Evolutionary conservation across 2,797 vertebrate genomes (phyloP).

Genomic region (Poliocrania exsul): DNA sequence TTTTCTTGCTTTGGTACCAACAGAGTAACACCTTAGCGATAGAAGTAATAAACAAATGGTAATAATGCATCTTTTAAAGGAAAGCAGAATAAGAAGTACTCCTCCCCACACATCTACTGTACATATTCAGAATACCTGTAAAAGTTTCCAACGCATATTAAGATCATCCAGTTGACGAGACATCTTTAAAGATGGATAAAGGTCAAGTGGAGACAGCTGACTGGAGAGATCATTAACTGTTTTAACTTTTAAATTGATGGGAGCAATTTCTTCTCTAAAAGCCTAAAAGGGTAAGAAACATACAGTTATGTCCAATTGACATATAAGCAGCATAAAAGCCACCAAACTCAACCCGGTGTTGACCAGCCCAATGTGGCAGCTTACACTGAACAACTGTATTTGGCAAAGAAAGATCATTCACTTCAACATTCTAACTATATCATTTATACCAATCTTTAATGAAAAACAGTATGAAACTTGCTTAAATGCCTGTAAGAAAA

Average conservation of each 20-base stretch:
- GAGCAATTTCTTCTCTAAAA: constrained; percentile 90
- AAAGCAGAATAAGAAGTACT: background rate
- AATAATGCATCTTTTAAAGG: background rate
- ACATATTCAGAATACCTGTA: constrained; percentile 83
- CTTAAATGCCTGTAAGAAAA: background rate
- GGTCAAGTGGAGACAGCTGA: constrained; percentile 90
- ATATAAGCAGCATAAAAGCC: background rate
- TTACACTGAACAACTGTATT: background rate
- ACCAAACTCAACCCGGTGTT: background rate
- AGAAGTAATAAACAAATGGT: background rate
- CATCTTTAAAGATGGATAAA: constrained; percentile 91
- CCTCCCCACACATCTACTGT: background rate
- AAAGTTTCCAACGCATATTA: constrained; percentile 93
- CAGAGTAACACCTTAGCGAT: background rate
- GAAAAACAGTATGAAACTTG: background rate
- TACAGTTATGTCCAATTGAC: background rate
- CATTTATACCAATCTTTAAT: background rate
- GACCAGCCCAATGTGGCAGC: background rate
- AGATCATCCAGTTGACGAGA: constrained; percentile 93
- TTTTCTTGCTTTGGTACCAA: background rate
- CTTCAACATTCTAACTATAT: background rate
- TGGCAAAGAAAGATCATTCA: background rate
- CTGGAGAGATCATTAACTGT: constrained; percentile 90
- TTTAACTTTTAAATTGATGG: constrained; percentile 88
- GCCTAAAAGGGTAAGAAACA: constrained; percentile 72